Evolutionary conservation across 37 sponge, comb jelly and placozoan genomes (phyloP).

Genomic region (Petrosia ficiformis): DNA sequence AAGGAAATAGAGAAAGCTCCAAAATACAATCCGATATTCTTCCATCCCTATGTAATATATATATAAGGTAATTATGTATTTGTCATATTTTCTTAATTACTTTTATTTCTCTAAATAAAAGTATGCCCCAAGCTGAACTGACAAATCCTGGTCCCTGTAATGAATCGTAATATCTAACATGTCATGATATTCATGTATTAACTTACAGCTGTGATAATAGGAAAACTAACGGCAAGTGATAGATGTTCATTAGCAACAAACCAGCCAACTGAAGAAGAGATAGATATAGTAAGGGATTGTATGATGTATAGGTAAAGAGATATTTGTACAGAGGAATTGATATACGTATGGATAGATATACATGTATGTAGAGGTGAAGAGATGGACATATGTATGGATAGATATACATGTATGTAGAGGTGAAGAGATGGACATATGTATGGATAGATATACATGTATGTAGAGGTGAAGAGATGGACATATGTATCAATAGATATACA

Average conservation of each 20-base stretch:
- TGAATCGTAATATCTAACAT: background rate
- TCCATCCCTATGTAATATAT: slow-evolving; percentile 45
- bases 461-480: too few relatives aligned
- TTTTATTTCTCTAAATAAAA: slow-evolving; percentile 77
- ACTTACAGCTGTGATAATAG: slow-evolving; percentile 75
- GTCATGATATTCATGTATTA: background rate
- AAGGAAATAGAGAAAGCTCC: slow-evolving; percentile 34
- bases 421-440: too few relatives aligned
- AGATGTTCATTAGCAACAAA: slow-evolving; percentile 75
- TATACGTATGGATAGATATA: background rate
- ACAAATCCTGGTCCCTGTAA: slow-evolving; percentile 76
- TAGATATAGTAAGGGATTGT: slow-evolving; percentile 17
- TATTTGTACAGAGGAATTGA: background rate
- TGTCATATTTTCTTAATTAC: slow-evolving; percentile 12
- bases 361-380: too few relatives aligned
- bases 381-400: too few relatives aligned
- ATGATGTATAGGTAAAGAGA: background rate
- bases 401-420: too few relatives aligned
- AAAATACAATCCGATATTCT: slow-evolving; percentile 51
- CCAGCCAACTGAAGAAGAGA: slow-evolving; percentile 50
- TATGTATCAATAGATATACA: too few relatives aligned
- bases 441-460: too few relatives aligned
- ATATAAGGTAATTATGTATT: background rate
- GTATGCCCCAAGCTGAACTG: slow-evolving; percentile 68
- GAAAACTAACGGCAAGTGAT: slow-evolving; percentile 63